Evolutionary conservation across 2,797 vertebrate genomes (phyloP).

Genomic region (Rhinichthys osculus): DNA sequence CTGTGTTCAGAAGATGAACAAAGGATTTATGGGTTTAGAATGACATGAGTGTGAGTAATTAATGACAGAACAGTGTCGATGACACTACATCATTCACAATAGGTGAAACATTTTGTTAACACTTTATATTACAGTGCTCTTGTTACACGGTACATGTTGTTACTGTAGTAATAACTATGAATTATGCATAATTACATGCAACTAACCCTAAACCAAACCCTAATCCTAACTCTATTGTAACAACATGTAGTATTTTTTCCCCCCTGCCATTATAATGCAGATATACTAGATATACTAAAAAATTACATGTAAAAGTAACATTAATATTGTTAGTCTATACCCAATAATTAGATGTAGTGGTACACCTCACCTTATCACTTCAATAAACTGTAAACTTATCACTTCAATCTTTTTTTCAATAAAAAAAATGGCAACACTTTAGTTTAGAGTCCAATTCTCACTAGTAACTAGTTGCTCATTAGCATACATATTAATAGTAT

Average conservation of each 20-base stretch:
- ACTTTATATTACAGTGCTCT: background rate
- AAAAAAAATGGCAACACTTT: too few species aligned
- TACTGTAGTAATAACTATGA: background rate
- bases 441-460: too few species aligned
- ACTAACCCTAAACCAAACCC: background rate
- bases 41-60: too few species aligned
- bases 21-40: too few species aligned
- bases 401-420: too few species aligned
- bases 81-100: background rate
- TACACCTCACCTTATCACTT: constrained; percentile 5
- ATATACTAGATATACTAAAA: background rate
- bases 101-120: background rate
- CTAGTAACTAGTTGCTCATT: too few species aligned
- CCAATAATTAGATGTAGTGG: background rate
- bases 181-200: background rate
- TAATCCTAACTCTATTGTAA: background rate
- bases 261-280: background rate
- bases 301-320: background rate
- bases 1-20: too few species aligned
- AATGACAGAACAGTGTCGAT: too few species aligned
- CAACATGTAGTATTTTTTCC: background rate
- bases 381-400: background rate
- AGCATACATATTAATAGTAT: background rate
- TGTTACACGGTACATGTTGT: background rate
- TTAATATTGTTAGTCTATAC: background rate